Conservation (phyloP, 2,888 invertebrate species). For the Eilema caniola region DNA sequence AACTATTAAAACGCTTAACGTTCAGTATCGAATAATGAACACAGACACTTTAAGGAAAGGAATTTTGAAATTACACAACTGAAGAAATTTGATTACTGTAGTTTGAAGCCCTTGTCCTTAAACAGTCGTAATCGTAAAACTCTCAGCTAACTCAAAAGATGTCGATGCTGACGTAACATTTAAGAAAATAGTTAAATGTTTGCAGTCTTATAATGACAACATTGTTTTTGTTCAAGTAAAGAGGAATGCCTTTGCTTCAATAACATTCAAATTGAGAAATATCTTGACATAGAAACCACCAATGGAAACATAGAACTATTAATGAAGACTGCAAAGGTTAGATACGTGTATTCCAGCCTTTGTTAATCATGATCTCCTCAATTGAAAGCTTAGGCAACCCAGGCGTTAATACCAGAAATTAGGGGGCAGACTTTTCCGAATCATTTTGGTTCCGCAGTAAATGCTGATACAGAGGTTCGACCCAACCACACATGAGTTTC, state of each 20-base stretch:
- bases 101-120: background rate
- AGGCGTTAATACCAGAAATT: slow-evolving; percentile 53
- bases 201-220: background rate
- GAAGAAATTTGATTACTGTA: background rate
- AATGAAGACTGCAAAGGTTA: slow-evolving; percentile 28
- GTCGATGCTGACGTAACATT: background rate
- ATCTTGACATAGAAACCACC: background rate
- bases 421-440: slow-evolving; percentile 46
- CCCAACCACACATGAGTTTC: background rate
- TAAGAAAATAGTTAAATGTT: background rate
- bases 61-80: background rate
- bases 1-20: slow-evolving; percentile 18
- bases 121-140: background rate
- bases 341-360: slow-evolving; percentile 35
- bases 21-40: slow-evolving; percentile 13
- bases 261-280: background rate
- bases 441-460: slow-evolving; percentile 46
- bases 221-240: background rate
- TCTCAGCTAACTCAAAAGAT: background rate
- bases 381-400: slow-evolving; percentile 56
- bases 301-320: background rate
- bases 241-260: background rate
- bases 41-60: background rate
- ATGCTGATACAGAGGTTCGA: slow-evolving; percentile 31
- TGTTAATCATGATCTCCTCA: slow-evolving; percentile 48